phyloP scores from a whole-genome alignment of 1,140 invertebrate species.

The Mylabris phalerata region DNA sequence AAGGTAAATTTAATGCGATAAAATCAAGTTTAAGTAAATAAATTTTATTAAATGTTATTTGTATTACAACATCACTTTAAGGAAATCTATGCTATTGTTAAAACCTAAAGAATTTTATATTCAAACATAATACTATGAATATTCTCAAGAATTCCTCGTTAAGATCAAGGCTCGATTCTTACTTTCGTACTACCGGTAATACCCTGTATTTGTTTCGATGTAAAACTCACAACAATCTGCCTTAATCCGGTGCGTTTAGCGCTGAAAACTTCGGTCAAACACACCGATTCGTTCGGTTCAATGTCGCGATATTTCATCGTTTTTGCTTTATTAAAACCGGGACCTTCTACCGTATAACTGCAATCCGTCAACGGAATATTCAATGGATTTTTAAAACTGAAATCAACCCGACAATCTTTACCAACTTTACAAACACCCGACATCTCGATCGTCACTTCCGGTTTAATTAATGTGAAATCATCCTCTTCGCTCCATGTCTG shows the following conservation, averaged over 20 bases:
- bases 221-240: slow-evolving; percentile 56
- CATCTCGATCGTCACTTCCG: slow-evolving; percentile 50
- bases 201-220: slow-evolving; percentile 55
- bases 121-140: too few relatives aligned
- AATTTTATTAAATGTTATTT: too few relatives aligned
- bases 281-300: slow-evolving; percentile 50
- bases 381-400: slow-evolving; percentile 63
- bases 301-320: slow-evolving; percentile 52
- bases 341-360: slow-evolving; percentile 59
- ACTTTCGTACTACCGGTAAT: slow-evolving; percentile 47
- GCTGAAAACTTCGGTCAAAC: slow-evolving; percentile 50
- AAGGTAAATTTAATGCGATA: too few relatives aligned
- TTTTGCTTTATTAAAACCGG: slow-evolving; percentile 55
- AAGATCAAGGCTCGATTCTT: too few relatives aligned
- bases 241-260: slow-evolving; percentile 49
- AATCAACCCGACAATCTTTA: slow-evolving; percentile 27
- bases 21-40: too few relatives aligned
- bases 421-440: slow-evolving; percentile 23
- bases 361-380: slow-evolving; percentile 53
- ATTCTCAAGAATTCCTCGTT: too few relatives aligned
- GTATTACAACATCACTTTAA: too few relatives aligned
- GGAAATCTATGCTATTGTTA: too few relatives aligned
- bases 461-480: slow-evolving; percentile 60
- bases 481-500: slow-evolving; percentile 66
- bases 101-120: too few relatives aligned